Conservation (phyloP, 2,888 invertebrate species). For the Odontocerum albicorne region DNA sequence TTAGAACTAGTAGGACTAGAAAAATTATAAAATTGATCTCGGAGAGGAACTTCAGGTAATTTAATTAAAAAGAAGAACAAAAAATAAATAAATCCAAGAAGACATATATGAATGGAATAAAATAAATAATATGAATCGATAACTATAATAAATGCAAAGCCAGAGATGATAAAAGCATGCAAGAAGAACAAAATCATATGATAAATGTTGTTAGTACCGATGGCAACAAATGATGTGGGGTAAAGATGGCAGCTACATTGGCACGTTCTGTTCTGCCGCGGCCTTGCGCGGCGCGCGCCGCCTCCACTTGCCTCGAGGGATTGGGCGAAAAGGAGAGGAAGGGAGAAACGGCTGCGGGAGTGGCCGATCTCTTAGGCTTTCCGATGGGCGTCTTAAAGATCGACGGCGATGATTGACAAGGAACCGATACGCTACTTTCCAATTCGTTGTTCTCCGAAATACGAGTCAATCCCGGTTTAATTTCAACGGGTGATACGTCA, state of each 20-base stretch:
- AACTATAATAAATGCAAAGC: neutral
- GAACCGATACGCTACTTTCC: slow-evolving; percentile 33
- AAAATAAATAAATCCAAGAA: no score
- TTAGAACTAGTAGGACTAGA: no score
- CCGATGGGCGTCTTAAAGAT: slow-evolving; percentile 33
- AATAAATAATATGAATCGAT: no score
- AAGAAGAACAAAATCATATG: slow-evolving; percentile 18
- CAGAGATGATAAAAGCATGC: slow-evolving; percentile 4
- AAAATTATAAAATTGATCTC: no score
- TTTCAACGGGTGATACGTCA: slow-evolving; percentile 26
- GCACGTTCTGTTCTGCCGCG: slow-evolving; percentile 10
- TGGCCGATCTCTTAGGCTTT: slow-evolving; percentile 23
- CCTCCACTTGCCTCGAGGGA: slow-evolving; percentile 39
- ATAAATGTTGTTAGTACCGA: slow-evolving; percentile 58
- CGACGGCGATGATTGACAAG: slow-evolving; percentile 21
- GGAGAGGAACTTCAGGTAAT: no score
- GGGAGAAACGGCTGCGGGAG: slow-evolving; percentile 35
- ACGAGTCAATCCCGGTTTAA: slow-evolving; percentile 43
- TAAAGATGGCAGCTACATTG: no score
- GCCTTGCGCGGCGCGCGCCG: slow-evolving; percentile 48
- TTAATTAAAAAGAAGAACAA: no score
- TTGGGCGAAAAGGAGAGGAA: slow-evolving; percentile 41
- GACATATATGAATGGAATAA: no score
- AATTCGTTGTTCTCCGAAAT: slow-evolving; percentile 43
- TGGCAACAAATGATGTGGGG: slow-evolving; percentile 41